phyloP scores from a whole-genome alignment of 2,113 vertebrate genomes.

The Chaetodon trifascialis region DNA sequence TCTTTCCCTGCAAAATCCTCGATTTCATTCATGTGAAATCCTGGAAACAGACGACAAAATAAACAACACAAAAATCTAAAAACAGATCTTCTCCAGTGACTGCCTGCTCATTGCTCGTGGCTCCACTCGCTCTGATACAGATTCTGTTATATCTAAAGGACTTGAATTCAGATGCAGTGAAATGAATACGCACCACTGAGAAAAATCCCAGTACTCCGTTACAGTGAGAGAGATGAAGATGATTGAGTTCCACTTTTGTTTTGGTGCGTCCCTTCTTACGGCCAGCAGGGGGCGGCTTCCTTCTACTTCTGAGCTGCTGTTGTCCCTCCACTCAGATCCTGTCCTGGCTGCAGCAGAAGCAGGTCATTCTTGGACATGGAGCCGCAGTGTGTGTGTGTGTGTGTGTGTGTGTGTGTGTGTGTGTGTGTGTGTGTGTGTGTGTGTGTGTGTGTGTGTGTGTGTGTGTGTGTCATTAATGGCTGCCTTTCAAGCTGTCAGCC shows the following conservation, averaged over 20 bases:
- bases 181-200: background rate
- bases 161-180: background rate
- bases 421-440: constrained; percentile 30
- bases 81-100: background rate
- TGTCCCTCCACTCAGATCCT: background rate
- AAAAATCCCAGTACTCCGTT: background rate
- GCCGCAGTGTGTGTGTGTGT: constrained; percentile 17
- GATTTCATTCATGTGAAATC: too few species aligned
- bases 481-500: constrained; percentile 67
- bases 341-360: constrained; percentile 41
- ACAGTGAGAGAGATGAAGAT: background rate
- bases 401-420: constrained; percentile 28
- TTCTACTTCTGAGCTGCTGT: constrained; percentile 27
- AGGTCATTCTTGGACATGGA: constrained; percentile 33
- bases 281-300: constrained; percentile 75
- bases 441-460: constrained; percentile 22
- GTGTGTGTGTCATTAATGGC: constrained; percentile 62
- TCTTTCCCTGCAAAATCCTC: too few species aligned
- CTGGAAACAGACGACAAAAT: background rate
- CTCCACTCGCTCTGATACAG: background rate
- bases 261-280: background rate
- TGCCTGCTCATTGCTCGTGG: background rate
- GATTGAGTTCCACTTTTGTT: background rate
- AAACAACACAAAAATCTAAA: background rate
- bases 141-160: background rate